phyloP scores from a whole-genome alignment of 2,888 invertebrate species.

The Nebria brevicollis region DNA sequence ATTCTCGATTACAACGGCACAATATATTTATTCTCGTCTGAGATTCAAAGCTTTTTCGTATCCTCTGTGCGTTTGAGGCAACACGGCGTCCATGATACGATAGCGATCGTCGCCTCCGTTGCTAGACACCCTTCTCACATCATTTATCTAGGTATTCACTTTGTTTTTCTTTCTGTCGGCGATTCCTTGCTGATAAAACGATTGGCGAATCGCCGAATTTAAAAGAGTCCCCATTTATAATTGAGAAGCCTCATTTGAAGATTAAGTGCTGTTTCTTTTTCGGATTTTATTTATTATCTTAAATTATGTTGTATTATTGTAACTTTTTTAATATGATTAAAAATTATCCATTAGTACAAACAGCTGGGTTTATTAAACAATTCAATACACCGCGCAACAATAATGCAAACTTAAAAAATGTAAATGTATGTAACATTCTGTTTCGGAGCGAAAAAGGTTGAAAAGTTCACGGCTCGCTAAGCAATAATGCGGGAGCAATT shows the following conservation, averaged over 20 bases:
- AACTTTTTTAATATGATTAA: too few species aligned
- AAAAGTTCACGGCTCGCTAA: background rate
- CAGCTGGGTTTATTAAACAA: background rate
- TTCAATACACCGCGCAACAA: slow-evolving; percentile 3
- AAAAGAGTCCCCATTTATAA: background rate
- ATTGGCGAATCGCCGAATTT: slow-evolving; percentile 9
- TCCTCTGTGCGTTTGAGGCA: slow-evolving; percentile 5
- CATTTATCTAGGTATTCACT: background rate
- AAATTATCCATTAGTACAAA: background rate
- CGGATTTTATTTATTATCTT: background rate
- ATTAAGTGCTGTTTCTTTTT: background rate
- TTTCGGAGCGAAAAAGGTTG: slow-evolving; percentile 3
- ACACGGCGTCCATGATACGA: slow-evolving; percentile 48
- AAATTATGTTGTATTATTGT: too few species aligned
- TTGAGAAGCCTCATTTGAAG: background rate
- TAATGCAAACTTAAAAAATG: slow-evolving; percentile 9
- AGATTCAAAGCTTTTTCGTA: background rate
- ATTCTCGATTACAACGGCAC: too few species aligned
- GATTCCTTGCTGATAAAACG: slow-evolving; percentile 5
- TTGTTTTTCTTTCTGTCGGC: slow-evolving; percentile 5
- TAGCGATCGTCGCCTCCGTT: slow-evolving; percentile 50
- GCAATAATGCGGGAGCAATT: slow-evolving; percentile 2
- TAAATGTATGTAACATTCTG: slow-evolving; percentile 18
- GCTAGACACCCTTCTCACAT: background rate
- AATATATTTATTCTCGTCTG: slow-evolving; percentile 3